Percentiles rank a stretch among this genome's conserved stretches.
Evolutionary conservation across 2,797 vertebrate species (phyloP).

Genomic region (Kryptolebias ocellatus): DNA sequence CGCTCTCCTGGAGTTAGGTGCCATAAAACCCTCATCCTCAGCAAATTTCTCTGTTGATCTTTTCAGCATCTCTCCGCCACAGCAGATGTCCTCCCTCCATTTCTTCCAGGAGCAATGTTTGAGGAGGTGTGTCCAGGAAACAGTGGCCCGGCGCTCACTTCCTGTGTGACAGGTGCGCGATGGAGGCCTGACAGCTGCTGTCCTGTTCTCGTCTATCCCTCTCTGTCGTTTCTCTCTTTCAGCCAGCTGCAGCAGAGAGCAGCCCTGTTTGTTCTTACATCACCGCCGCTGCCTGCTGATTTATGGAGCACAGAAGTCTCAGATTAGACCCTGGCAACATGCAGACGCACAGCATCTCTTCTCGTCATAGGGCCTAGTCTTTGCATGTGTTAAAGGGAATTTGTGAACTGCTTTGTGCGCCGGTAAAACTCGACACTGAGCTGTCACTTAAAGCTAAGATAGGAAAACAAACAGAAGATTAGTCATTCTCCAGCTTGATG

Average conservation of each 20-base stretch:
- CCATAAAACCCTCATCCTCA: slow-evolving; percentile 30
- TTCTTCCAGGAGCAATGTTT: slow-evolving; percentile 76
- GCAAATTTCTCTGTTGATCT: slow-evolving; percentile 16
- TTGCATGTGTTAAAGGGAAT: slow-evolving; percentile 25
- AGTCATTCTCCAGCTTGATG: slow-evolving; percentile 67
- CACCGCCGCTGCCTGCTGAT: slow-evolving; percentile 77
- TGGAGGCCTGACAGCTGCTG: slow-evolving; percentile 84
- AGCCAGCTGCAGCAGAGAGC: slow-evolving; percentile 82
- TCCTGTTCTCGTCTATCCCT: slow-evolving; percentile 76
- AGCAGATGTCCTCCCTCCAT: slow-evolving; percentile 60
- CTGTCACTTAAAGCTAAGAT: slow-evolving; percentile 66
- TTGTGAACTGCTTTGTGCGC: slow-evolving; percentile 47
- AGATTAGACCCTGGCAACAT: slow-evolving; percentile 74
- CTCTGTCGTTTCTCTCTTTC: slow-evolving; percentile 71
- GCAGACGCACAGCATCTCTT: slow-evolving; percentile 21
- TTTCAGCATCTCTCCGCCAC: slow-evolving; percentile 40
- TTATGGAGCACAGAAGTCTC: slow-evolving; percentile 83
- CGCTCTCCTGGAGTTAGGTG: slow-evolving; percentile 38
- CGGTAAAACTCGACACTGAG: slow-evolving; percentile 56
- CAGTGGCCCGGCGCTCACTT: slow-evolving; percentile 78
- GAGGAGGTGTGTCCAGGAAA: slow-evolving; percentile 86
- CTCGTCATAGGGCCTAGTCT: slow-evolving; percentile 1
- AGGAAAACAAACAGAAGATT: slow-evolving; percentile 73
- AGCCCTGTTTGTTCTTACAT: slow-evolving; percentile 81
- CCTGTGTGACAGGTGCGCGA: slow-evolving; percentile 86